Evolutionary conservation across 2,113 vertebrate species (phyloP), one percentile per base, ranked within the genome.

Genomic region (Nycticryphes semicollaris): DNA sequence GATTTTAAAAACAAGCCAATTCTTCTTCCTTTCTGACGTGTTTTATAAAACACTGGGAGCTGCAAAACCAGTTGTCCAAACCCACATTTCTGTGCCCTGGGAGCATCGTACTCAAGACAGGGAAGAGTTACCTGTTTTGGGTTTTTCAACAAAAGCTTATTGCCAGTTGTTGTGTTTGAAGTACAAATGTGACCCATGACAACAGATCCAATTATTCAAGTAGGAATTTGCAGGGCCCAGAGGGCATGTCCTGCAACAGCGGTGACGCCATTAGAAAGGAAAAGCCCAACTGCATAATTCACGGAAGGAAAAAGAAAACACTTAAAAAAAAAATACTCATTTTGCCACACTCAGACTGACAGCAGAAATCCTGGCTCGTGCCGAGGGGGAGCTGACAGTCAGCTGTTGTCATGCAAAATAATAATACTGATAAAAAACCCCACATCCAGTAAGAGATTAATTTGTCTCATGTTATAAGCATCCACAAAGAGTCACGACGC

Each of bases 311-410:
- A 70, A 93, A 79, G 59, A 54, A 30, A 54, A 54, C 39, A 82
- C 35, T 90, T 67, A 3, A 84, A 92, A 96, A 92, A 96, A 47
- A 20, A 47, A 9, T 84, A 96, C 84, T 97, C 82, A 81, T 72
- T 96, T 78, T 91, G 69, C 53, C 1, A 3, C 17, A 45, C 67
- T 89, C 47, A 59, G 51, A 75, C 56, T 92, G 89, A 89, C 83
- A 92, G 69, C 45, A 90, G 83, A 94, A 93, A 72, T 75, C 74
- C 66, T 68, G 63, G 41, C 51, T 91, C 37, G 28, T 0, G 5
- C 62, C 85, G 43, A 63, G 31, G 18, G 91, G 37, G 20, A 39
- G 47, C 88, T 14, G 84, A 43, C 39, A 86, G 35, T 33, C 80
- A 87, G 24, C 59, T 94, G 62, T 48, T 57, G 30, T 62, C 27